phyloP scores from a whole-genome alignment of 2,113 vertebrate genomes.

The Fregetta grallaria region DNA sequence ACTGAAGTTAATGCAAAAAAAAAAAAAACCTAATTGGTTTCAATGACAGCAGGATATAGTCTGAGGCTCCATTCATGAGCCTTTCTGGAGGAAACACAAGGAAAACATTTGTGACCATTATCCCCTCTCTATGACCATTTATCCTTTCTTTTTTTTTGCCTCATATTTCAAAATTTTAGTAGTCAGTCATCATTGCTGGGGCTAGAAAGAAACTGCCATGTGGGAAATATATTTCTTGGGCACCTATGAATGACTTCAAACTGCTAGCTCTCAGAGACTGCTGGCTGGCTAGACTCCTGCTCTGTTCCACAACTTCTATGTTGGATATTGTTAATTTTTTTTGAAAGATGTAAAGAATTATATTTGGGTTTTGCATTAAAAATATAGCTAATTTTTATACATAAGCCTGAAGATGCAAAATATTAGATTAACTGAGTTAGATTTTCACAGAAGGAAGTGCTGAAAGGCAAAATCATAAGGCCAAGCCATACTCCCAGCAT shows the following conservation, averaged over 20 bases:
- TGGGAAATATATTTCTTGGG: background rate
- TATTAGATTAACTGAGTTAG: background rate
- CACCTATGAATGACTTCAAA: background rate
- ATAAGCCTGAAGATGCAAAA: background rate
- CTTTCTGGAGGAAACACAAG: background rate
- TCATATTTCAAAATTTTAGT: background rate
- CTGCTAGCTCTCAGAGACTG: background rate
- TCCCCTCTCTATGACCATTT: background rate
- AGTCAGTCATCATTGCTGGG: background rate
- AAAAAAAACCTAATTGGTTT: slow-evolving; percentile 54
- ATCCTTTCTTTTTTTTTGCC: background rate
- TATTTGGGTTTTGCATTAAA: background rate
- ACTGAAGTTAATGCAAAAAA: slow-evolving; percentile 53
- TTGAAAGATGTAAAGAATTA: background rate
- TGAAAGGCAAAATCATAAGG: background rate
- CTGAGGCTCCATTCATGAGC: background rate
- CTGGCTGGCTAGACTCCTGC: background rate
- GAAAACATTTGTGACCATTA: background rate
- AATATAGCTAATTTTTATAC: background rate
- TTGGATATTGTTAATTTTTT: background rate
- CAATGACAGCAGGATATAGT: slow-evolving; percentile 5
- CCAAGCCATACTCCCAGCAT: background rate
- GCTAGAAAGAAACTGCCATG: background rate
- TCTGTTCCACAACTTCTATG: background rate
- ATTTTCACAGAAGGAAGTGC: background rate